These are phyloP conservation scores for Phasianus colchicus DNA, from an alignment of 2,113 vertebrate genomes.

Conservation along the genomic window DNA sequence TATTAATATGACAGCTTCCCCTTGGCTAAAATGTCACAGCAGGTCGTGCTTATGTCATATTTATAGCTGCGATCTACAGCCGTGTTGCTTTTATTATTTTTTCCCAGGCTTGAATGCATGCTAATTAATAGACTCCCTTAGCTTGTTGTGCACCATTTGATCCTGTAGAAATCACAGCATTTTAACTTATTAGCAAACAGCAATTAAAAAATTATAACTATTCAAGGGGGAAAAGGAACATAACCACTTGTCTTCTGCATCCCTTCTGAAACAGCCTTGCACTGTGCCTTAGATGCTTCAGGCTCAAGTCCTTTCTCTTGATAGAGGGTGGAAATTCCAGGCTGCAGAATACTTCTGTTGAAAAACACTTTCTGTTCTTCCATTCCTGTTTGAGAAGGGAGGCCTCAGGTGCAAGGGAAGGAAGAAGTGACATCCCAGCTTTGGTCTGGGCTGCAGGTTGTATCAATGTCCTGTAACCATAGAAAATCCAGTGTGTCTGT, in stretches of 20 bases:
- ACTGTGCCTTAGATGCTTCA: neutral
- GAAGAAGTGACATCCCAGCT: neutral
- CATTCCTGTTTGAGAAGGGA: neutral
- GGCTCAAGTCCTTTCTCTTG: neutral
- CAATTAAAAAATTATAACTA: slow-evolving; percentile 30
- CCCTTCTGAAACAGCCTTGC: neutral
- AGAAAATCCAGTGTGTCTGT: neutral
- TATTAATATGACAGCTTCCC: neutral
- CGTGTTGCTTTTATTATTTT: neutral
- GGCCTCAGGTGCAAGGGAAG: neutral
- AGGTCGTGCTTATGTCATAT: neutral
- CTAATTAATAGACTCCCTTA: slow-evolving; percentile 47
- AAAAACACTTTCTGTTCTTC: neutral
- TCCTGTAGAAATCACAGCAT: slow-evolving; percentile 45
- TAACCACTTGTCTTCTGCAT: neutral
- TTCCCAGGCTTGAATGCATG: neutral
- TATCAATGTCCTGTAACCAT: accelerated
- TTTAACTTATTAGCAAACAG: slow-evolving; percentile 39
- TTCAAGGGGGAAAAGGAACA: neutral
- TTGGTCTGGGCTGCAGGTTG: neutral
- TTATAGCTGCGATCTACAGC: neutral
- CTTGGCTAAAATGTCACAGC: neutral
- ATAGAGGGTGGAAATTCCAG: neutral
- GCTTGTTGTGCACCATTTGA: slow-evolving; percentile 36
- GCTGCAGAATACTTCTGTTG: neutral